These are phyloP conservation scores for Corynorhinus townsendii DNA, from an alignment of 2,113 vertebrate genomes.

Conservation along the genomic window DNA sequence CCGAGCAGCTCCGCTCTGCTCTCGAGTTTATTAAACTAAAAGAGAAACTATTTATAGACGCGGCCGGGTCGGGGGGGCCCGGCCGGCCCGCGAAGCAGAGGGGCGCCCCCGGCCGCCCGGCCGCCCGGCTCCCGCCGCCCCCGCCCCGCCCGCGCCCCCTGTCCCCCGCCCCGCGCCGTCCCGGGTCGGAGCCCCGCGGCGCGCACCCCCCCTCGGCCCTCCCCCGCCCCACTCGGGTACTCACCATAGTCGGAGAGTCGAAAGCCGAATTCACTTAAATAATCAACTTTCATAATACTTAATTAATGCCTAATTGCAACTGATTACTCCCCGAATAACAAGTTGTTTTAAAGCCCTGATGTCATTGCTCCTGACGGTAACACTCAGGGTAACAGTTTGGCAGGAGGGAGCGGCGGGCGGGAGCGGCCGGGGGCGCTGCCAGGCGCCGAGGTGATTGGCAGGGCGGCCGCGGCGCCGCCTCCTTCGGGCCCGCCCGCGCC, in stretches of 20 bases:
- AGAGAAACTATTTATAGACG: conserved; percentile 63
- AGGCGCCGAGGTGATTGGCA: conserved; percentile 92
- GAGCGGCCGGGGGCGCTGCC: conserved; percentile 79
- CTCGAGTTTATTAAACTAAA: conserved; percentile 54
- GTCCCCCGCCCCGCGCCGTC: not conserved
- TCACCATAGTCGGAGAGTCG: conserved; percentile 99
- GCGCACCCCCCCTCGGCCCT: conserved; percentile 10
- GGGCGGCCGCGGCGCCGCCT: conserved; percentile 81
- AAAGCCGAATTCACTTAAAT: conserved; percentile 98
- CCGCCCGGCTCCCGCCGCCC: not conserved
- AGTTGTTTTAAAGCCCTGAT: conserved; percentile 83
- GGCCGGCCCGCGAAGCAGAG: not conserved
- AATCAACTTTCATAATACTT: conserved; percentile 99
- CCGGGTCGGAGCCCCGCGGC: conserved; percentile 1
- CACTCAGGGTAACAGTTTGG: conserved; percentile 79
- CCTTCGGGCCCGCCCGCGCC: conserved; percentile 78
- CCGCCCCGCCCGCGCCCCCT: not conserved
- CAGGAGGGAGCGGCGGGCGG: conserved; percentile 69
- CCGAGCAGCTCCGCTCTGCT: conserved; percentile 27
- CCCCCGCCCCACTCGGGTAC: conserved; percentile 75
- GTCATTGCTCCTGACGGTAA: conserved; percentile 81
- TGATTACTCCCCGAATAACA: conserved; percentile 83
- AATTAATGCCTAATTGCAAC: conserved; percentile 85
- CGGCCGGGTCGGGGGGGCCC: not conserved
- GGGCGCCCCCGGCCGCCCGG: not conserved